These are phyloP conservation scores for Drosophila mettleri DNA, from an alignment of 2,888 invertebrate genomes.

Conservation along the genomic window DNA sequence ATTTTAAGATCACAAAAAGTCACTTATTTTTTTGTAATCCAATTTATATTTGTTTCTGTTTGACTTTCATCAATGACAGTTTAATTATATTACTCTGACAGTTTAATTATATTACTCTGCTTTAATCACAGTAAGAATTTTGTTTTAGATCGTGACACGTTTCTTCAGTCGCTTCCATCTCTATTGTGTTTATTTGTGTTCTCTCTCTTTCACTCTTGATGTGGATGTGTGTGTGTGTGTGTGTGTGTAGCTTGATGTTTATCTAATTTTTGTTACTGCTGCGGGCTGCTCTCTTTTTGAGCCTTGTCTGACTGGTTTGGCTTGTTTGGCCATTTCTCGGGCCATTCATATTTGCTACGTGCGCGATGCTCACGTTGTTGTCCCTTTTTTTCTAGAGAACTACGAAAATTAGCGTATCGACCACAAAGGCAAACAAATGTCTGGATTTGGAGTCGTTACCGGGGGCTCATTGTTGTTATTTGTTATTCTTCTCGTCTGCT, in stretches of 20 bases:
- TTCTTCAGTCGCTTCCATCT: slow-evolving; percentile 20
- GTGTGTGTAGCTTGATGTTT: slow-evolving; percentile 64
- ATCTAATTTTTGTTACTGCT: slow-evolving; percentile 67
- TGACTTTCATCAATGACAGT: background rate
- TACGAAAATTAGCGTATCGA: slow-evolving; percentile 77
- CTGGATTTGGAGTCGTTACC: slow-evolving; percentile 28
- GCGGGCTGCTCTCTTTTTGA: slow-evolving; percentile 39
- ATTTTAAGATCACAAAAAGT: background rate
- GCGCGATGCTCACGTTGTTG: slow-evolving; percentile 44
- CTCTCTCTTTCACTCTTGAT: no score
- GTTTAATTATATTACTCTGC: no score
- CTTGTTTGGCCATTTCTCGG: slow-evolving; percentile 39
- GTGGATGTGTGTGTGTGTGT: slow-evolving; percentile 13
- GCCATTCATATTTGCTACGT: slow-evolving; percentile 74
- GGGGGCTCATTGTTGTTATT: slow-evolving; percentile 15
- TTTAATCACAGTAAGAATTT: background rate
- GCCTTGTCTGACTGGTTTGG: slow-evolving; percentile 63
- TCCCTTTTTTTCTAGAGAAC: slow-evolving; percentile 65
- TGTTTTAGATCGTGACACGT: slow-evolving; percentile 21
- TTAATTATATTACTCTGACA: background rate
- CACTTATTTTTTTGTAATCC: no score
- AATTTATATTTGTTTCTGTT: background rate
- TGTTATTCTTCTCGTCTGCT: slow-evolving; percentile 19
- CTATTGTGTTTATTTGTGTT: slow-evolving; percentile 27
- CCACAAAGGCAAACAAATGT: slow-evolving; percentile 72